Evolutionary conservation across 92 coral and sea anemone genomes (phyloP), one percentile per base, ranked within the genome.

Genomic region (Palythoa grandis): DNA sequence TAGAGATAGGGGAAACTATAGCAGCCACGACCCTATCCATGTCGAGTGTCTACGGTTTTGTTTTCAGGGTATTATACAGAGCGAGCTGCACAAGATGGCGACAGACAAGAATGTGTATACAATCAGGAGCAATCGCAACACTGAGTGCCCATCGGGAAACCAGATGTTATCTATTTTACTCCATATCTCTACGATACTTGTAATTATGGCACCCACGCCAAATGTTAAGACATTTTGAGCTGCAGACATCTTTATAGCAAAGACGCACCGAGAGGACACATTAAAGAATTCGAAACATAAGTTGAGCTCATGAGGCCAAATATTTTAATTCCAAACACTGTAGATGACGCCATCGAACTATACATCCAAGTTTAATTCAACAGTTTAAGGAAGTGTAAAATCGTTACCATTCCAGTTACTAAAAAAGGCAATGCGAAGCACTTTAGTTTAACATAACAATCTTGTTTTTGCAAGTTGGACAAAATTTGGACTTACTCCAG

Each of bases 131-230:
- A 82, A 82, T 8, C 52, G 24, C 23, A 82, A 82, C 14, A 9
- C 73, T 12, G 86, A 83, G 23, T 54, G 77, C 70, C 86, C 65
- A 24, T 40, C 77, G 77, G 86, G 47, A 68, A 83, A 69, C 86
- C 86, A 9, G 86, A 83, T 83, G 86, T 83, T 4, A 83, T 83
- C 77, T 67, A 83, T 52, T 83, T 83, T 50, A 83, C 77, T 12
- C 87, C 70, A n/a, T 74, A 73, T 22, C 76, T 83, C 7, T 83
- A 83, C 78, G 68, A 66, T 39, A 83, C 87, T 57, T 23, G 52
- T 20, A 76, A 70, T 39, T 69, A 70, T 71, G 87, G 87, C 58
- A 70, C 76, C 15, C 35, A 23, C 1, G 86, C 70, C 39, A 67
- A 83, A 35, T 25, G 40, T 54, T 63, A 83, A 8, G 86, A 83